Evolutionary conservation across 1,140 invertebrate genomes (phyloP).

Genomic region (honey bee (Apis mellifera)): Amel_HAv3.1 CM009932.2:15026001-15026500

Average conservation of each 20-base stretch:
- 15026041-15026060: no score
- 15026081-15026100: conserved; percentile 54
- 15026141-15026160: conserved; percentile 62
- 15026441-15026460: background rate
- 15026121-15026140: conserved; percentile 67
- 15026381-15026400: conserved; percentile 53
- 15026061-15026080: conserved; percentile 49
- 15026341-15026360: conserved; percentile 62
- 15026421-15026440: background rate
- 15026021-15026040: no score
- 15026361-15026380: conserved; percentile 45
- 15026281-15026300: background rate
- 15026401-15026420: conserved; percentile 18
- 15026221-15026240: background rate
- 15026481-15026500: no score
- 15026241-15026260: background rate
- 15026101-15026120: conserved; percentile 64
- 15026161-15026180: conserved; percentile 58
- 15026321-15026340: conserved; percentile 54
- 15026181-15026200: conserved; percentile 52
- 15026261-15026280: conserved; percentile 33
- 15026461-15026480: background rate
- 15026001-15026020: no score
- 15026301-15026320: background rate
- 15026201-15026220: conserved; percentile 22